Base-by-base conservation (phyloP, 2,888 invertebrate species). In the Steinernema scapterisci region DNA sequence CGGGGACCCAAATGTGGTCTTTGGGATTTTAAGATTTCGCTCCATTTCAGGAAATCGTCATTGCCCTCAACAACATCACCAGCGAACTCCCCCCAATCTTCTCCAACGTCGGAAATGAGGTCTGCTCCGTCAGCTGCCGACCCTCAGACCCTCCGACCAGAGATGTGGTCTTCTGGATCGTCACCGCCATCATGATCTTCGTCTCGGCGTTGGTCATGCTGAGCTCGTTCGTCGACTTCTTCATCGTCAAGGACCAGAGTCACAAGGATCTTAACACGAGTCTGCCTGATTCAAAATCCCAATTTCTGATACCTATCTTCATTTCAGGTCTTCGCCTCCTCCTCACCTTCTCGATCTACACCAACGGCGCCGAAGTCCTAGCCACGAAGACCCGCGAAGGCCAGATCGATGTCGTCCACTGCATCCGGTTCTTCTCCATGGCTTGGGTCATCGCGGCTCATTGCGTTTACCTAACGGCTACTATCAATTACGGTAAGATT, bases 341-440 rank as follows among this genome's bases (percentile, higher is more conserved):
- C 1, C 73, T 77, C 23, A 70, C 75, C 9, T 79, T 79, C 25
- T 79, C 79, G 11, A 21, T 79, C 13, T 79, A 77, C 77, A 79
- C 74, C 46, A 79, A 79, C 71, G 73, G 77, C 0, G 74, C 73
- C 11, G 44, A 75, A 13, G 73, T 79, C 21, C 56, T 79, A 7
- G 75, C 75, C 25, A 76, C 77, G 1, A 73, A 51, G 45, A 76
- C 76, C n/a, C 78, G 77, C 71, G 76, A 77, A 6, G 82, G 81
- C 43, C 78, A 80, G 54, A 82, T 83, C 74, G 77, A 77, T 19
- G 79, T 77, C 5, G 54, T 83, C 0, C 78, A 83, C 71, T 83
- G 83, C 72, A 82, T 83, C 9, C 77, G 83, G n/a, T 72, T 81
- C 27, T 75, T 83, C 72, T 83, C 83, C 1, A 82, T 83, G 81